Percentiles rank a stretch among this genome's conserved stretches.
These are phyloP conservation scores for Lonchura striata DNA, from an alignment of 2,113 vertebrate species.

Conservation along the genomic window DNA sequence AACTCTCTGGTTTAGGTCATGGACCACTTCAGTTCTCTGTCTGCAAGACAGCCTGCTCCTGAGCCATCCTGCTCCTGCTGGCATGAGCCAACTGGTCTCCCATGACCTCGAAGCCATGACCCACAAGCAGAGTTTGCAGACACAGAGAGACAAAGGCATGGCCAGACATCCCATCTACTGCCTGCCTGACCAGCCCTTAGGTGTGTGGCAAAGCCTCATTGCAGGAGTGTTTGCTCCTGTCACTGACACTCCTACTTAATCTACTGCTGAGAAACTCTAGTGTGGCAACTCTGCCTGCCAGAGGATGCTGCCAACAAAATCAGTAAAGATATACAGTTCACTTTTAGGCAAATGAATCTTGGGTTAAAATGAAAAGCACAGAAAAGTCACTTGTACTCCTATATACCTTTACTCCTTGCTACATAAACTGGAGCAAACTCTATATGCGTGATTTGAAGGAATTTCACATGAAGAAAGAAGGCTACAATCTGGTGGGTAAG, in stretches of 20 bases:
- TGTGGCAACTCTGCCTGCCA: neutral
- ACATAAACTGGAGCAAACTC: neutral
- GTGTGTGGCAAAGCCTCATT: neutral
- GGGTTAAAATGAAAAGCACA: neutral
- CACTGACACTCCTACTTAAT: neutral
- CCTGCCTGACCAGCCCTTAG: neutral
- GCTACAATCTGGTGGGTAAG: neutral
- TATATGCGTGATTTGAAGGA: fast-evolving
- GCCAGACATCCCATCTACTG: neutral
- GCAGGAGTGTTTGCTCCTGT: neutral
- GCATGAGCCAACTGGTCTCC: neutral
- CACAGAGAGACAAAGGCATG: neutral
- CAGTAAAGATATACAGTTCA: neutral
- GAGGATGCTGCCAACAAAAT: neutral
- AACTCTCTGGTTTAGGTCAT: neutral
- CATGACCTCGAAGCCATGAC: neutral
- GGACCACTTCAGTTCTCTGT: neutral
- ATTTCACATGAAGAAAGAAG: neutral
- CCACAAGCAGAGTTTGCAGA: neutral
- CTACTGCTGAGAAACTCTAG: neutral
- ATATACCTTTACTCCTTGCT: neutral
- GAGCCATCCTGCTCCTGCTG: too few relatives aligned
- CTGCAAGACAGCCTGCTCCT: neutral
- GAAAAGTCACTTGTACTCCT: neutral
- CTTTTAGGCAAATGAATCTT: neutral